These are phyloP conservation scores for Ips nitidus DNA, from an alignment of 1,140 invertebrate species.

Conservation along the genomic window DNA sequence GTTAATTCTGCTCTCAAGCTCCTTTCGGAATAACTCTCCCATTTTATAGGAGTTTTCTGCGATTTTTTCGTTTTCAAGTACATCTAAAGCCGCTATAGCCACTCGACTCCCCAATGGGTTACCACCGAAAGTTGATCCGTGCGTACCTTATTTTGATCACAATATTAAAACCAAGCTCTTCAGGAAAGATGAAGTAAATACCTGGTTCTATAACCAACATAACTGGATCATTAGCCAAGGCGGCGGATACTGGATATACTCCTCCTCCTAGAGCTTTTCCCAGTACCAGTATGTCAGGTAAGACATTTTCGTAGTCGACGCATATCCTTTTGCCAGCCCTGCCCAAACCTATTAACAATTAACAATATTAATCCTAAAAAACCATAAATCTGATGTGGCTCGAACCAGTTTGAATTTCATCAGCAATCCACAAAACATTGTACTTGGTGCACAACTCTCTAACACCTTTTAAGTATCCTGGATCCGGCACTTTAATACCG, in stretches of 20 bases:
- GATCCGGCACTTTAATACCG: constrained; percentile 88
- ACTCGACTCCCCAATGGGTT: constrained; percentile 93
- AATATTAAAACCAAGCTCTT: background rate
- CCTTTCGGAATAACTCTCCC: constrained; percentile 74
- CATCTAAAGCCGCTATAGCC: constrained; percentile 73
- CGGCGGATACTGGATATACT: constrained; percentile 90
- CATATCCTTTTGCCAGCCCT: constrained; percentile 90
- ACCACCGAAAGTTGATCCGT: constrained; percentile 98
- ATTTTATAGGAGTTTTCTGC: constrained; percentile 84
- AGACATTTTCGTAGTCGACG: constrained; percentile 88
- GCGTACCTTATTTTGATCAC: constrained; percentile 52
- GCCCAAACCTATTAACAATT: constrained; percentile 75
- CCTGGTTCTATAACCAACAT: constrained; percentile 94
- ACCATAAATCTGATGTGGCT: background rate
- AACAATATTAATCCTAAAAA: background rate
- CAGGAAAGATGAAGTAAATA: constrained; percentile 51
- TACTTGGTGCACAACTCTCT: constrained; percentile 89
- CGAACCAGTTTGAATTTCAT: constrained; percentile 92
- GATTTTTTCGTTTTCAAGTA: constrained; percentile 87
- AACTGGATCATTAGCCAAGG: constrained; percentile 81
- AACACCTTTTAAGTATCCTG: constrained; percentile 86
- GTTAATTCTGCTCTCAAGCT: constrained; percentile 71
- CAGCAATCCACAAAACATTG: constrained; percentile 96
- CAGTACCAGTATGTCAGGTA: constrained; percentile 91
- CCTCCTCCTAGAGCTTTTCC: constrained; percentile 98